Percentiles rank a stretch among this genome's conserved stretches.
Evolutionary conservation across 2,888 invertebrate genomes (phyloP).

Genomic region (Eupithecia inturbata): DNA sequence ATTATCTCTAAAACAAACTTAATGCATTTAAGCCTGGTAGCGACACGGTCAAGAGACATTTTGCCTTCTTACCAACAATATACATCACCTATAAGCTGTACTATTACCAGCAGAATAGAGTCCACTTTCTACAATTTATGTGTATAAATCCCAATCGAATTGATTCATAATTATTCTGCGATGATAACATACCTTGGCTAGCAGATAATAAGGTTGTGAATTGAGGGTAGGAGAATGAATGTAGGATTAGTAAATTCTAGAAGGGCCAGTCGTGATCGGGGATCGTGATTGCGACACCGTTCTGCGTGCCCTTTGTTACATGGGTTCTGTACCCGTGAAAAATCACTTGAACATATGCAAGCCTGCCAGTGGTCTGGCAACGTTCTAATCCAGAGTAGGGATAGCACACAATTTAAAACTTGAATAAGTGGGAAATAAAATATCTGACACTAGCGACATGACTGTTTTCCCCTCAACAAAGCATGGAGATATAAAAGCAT

Average conservation of each 20-base stretch:
- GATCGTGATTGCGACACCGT: conserved; percentile 83
- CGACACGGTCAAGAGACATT: conserved; percentile 82
- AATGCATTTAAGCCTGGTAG: conserved; percentile 83
- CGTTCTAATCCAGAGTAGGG: conserved; percentile 74
- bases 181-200: conserved; percentile 37
- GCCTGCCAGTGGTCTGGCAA: conserved; percentile 67
- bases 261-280: conserved; percentile 80
- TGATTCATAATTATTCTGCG: conserved; percentile 38
- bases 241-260: conserved; percentile 70
- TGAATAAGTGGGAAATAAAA: not conserved
- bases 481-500: not conserved
- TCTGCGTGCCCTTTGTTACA: conserved; percentile 82
- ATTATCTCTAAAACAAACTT: conserved; percentile 83
- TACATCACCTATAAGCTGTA: conserved; percentile 47
- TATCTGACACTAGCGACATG: not conserved
- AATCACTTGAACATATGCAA: conserved; percentile 83
- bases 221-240: conserved; percentile 42
- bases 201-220: conserved; percentile 42
- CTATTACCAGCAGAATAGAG: conserved; percentile 54
- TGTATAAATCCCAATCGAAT: conserved; percentile 48
- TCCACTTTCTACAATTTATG: conserved; percentile 51
- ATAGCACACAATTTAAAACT: conserved; percentile 50
- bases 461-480: not conserved
- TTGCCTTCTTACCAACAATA: conserved; percentile 62
- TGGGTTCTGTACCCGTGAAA: conserved; percentile 82